A percentile compares a stretch with the other conserved stretches of the same genome.
Conservation (phyloP, 2,113 vertebrate genomes). For the Semicossyphus pulcher region DNA sequence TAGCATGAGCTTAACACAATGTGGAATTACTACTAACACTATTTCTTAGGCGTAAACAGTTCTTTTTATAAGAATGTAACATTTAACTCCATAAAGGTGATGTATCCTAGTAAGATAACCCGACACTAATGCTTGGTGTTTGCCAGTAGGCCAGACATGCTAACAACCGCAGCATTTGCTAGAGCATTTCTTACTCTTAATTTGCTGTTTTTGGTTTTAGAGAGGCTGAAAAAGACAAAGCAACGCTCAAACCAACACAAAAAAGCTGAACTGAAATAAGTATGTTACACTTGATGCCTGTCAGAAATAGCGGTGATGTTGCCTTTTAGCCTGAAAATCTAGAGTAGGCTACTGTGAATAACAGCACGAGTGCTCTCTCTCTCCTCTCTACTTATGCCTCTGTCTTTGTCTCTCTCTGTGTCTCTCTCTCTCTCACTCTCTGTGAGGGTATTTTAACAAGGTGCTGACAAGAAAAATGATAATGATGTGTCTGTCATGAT, state of each 20-base stretch:
- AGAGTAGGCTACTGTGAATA: conserved; percentile 34
- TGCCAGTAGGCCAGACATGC: too few relatives aligned
- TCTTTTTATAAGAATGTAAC: too few relatives aligned
- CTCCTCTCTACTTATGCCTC: too few relatives aligned
- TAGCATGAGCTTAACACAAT: too few relatives aligned
- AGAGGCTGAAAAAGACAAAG: background rate
- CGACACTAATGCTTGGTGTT: too few relatives aligned
- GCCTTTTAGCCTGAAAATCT: conserved; percentile 34
- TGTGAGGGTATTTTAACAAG: conserved; percentile 74
- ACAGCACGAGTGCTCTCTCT: conserved; percentile 19
- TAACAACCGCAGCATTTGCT: background rate
- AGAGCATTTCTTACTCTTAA: background rate
- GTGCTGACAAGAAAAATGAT: conserved; percentile 83
- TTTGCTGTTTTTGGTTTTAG: background rate
- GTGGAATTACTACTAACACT: too few relatives aligned
- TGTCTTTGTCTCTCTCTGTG: background rate
- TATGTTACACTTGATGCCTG: conserved; percentile 4
- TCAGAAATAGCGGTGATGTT: conserved; percentile 25
- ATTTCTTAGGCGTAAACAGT: too few relatives aligned
- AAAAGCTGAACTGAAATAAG: background rate
- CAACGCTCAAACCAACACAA: background rate
- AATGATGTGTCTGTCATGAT: conserved; percentile 80
- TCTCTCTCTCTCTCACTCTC: conserved; percentile 29
- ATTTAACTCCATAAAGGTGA: too few relatives aligned
- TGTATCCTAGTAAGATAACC: too few relatives aligned